These are phyloP conservation scores for Loxodonta africana DNA, from an alignment of 2,113 vertebrate genomes.

Conservation along the genomic window DNA sequence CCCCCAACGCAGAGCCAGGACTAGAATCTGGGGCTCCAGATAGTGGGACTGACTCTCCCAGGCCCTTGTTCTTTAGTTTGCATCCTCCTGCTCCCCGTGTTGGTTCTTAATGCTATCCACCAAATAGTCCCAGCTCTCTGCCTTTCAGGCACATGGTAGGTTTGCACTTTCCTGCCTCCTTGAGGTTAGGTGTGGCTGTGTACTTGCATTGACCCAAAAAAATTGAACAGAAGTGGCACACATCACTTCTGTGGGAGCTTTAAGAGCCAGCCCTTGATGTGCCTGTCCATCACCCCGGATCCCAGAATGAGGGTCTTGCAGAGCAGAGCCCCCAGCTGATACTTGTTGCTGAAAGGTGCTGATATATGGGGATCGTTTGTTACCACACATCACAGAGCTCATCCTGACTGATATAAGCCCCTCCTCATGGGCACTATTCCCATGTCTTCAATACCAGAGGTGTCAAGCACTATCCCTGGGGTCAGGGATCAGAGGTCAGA, in stretches of 20 bases:
- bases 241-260: neutral
- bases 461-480: neutral
- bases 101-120: neutral
- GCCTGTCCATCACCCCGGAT: neutral
- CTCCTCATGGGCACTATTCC: neutral
- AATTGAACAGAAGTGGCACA: neutral
- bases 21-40: neutral
- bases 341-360: neutral
- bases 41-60: neutral
- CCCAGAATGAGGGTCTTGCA: neutral
- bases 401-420: neutral
- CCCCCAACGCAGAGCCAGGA: neutral
- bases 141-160: neutral
- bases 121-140: neutral
- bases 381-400: neutral
- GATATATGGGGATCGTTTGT: neutral
- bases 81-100: accelerated
- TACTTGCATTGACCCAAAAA: neutral
- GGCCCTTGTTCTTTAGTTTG: neutral
- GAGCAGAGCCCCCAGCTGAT: neutral
- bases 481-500: neutral
- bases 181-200: neutral
- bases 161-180: neutral
- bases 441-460: neutral
- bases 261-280: neutral